phyloP scores from a whole-genome alignment of 2,888 invertebrate genomes.

The Callyntrura guangdongensis region DNA sequence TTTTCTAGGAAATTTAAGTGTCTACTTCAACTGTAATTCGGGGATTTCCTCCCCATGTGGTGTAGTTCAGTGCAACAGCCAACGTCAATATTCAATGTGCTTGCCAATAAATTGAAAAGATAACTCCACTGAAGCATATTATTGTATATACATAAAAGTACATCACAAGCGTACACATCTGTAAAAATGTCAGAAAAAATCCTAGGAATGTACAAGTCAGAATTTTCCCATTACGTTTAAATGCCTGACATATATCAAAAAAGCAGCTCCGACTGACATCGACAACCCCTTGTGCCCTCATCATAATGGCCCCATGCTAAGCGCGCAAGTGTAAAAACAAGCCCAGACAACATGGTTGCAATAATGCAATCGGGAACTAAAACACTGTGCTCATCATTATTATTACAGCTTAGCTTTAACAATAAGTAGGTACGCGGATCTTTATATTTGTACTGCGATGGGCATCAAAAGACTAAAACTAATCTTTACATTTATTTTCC shows the following conservation, averaged over 20 bases:
- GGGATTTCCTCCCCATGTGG: too few relatives aligned
- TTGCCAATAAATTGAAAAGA: constrained; percentile 47
- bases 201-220: constrained; percentile 68
- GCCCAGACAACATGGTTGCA: constrained; percentile 71
- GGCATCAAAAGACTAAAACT: background rate
- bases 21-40: too few relatives aligned
- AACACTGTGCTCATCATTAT: background rate
- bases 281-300: constrained; percentile 78
- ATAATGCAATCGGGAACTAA: constrained; percentile 21
- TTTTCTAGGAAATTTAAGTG: too few relatives aligned
- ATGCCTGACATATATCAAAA: constrained; percentile 77
- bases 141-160: background rate
- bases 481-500: constrained; percentile 9
- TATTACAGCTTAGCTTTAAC: too few relatives aligned
- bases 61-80: background rate
- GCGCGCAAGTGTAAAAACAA: constrained; percentile 76
- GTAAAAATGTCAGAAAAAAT: constrained; percentile 72
- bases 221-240: constrained; percentile 75
- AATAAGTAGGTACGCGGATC: background rate
- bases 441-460: background rate
- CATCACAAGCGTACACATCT: constrained; percentile 16
- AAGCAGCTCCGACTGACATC: constrained; percentile 77
- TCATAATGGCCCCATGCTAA: constrained; percentile 78
- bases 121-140: background rate
- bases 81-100: background rate